Base-by-base conservation (phyloP, 1,140 invertebrate species). In the Bombyx mandarina region DNA sequence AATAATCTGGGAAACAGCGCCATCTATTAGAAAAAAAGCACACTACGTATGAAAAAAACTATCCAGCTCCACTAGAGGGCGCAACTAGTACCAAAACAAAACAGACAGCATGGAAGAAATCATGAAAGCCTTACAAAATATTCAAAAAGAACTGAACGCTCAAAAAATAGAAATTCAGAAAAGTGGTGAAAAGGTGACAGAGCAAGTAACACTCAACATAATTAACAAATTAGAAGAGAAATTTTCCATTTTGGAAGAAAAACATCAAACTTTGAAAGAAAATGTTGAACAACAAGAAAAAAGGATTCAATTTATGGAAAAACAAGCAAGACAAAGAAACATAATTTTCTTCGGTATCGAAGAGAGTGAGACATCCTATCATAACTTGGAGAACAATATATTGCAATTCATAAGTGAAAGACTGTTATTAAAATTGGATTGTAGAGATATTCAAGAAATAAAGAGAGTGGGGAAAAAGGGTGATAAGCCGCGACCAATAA, bases 381-480 rank as follows among this genome's bases (percentile, higher is more conserved):
- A 58, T 3, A 58, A 26, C 18, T 42, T 58, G n/a, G 56, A 58
- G 57, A 57, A 43, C 6, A 58, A 51, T 43, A 56, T 59, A 45
- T 35, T 63, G 26, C 47, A 54, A 10, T 63, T 35, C 7, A 49
- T 63, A 48, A 44, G 55, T 12, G 5, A 63, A 43, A 43, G 56
- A 35, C 45, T 63, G 42, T 48, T 49, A 42, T 45, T 56, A 12
- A 53, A 63, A 43, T n/a, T 63, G 35, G 26, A 35, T 35, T 35
- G 26, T 35, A 35, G 26, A 35, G 26, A 61, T 35, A 59, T 65
- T 26, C 53, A 66, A 52, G 57, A 54, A 18, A 47, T 60, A 3
- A 66, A 9, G 46, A 56, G 63, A 60, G 45, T 61, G 3, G 63
- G 63, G 12, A 62, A 61, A 35, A 65, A 65, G 55, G 57, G 12